These are phyloP conservation scores for Bicyclus anynana DNA, from an alignment of 1,140 invertebrate species.

Conservation along the genomic window DNA sequence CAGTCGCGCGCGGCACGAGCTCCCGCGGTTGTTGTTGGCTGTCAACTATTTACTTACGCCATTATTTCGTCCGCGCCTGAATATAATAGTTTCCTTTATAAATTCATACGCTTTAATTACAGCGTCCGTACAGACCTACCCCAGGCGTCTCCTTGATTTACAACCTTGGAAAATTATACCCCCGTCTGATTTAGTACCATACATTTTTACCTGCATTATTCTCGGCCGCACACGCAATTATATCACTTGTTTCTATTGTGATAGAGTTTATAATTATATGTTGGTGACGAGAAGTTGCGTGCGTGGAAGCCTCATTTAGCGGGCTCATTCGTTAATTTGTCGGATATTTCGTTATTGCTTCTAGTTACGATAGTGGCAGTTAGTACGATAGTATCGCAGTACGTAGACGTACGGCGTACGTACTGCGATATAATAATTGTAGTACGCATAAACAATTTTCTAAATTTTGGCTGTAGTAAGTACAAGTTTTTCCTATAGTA, in stretches of 20 bases:
- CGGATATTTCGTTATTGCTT: slow-evolving; percentile 5
- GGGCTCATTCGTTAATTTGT: slow-evolving; percentile 7
- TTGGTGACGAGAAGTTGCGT: background rate
- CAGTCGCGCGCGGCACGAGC: background rate
- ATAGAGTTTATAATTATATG: slow-evolving; percentile 1
- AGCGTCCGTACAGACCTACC: slow-evolving; percentile 26
- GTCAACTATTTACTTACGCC: slow-evolving; percentile 9
- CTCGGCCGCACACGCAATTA: background rate
- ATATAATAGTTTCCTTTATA: slow-evolving; percentile 33
- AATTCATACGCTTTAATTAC: slow-evolving; percentile 43
- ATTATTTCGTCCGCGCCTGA: slow-evolving; percentile 14
- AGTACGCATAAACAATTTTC: no score
- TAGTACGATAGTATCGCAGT: background rate
- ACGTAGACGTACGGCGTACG: background rate
- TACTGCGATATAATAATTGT: background rate
- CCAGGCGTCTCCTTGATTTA: slow-evolving; percentile 48
- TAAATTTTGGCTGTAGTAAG: background rate
- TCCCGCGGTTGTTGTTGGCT: background rate
- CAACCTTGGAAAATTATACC: slow-evolving; percentile 46
- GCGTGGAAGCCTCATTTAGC: background rate
- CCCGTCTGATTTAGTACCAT: slow-evolving; percentile 46
- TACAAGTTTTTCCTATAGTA: no score
- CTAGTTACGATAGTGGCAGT: no score
- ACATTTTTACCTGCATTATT: slow-evolving; percentile 48
- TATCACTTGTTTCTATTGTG: background rate